Conservation (phyloP, 1,140 invertebrate species). For the Aphaenogaster ashmeadi region DNA sequence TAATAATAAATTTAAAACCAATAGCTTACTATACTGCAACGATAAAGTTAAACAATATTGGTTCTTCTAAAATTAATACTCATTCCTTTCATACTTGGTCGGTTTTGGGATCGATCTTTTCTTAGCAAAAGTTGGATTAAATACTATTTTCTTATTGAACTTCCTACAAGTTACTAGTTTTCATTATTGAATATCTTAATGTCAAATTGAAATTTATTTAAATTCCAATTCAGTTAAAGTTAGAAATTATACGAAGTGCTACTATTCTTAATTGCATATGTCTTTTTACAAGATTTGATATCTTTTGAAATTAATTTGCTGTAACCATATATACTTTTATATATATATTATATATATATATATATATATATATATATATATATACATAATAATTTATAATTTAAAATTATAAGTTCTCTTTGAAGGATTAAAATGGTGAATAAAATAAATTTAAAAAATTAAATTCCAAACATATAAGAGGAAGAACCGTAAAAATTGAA, state of each 20-base stretch:
- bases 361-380: no score
- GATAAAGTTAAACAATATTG: constrained; percentile 4
- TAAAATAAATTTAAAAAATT: neutral
- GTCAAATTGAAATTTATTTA: constrained; percentile 30
- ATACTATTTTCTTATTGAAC: neutral
- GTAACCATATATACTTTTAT: neutral
- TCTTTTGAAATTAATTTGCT: constrained; percentile 13
- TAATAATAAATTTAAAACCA: neutral
- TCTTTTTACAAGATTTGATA: neutral
- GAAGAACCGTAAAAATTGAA: constrained; percentile 1
- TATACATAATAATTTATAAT: neutral
- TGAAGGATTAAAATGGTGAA: neutral
- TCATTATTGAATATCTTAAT: constrained; percentile 7
- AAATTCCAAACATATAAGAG: neutral
- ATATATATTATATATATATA: no score
- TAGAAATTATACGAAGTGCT: constrained; percentile 3
- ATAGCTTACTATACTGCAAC: neutral
- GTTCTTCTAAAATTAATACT: neutral
- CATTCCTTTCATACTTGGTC: constrained; percentile 8
- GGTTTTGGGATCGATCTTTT: constrained; percentile 6
- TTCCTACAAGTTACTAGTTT: constrained; percentile 19
- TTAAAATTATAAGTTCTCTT: neutral
- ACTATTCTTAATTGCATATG: neutral
- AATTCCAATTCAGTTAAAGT: constrained; percentile 6
- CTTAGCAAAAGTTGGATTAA: constrained; percentile 34